These are phyloP conservation scores for Pardosa pseudoannulata DNA, from an alignment of 2,888 invertebrate species.

Conservation along the genomic window DNA sequence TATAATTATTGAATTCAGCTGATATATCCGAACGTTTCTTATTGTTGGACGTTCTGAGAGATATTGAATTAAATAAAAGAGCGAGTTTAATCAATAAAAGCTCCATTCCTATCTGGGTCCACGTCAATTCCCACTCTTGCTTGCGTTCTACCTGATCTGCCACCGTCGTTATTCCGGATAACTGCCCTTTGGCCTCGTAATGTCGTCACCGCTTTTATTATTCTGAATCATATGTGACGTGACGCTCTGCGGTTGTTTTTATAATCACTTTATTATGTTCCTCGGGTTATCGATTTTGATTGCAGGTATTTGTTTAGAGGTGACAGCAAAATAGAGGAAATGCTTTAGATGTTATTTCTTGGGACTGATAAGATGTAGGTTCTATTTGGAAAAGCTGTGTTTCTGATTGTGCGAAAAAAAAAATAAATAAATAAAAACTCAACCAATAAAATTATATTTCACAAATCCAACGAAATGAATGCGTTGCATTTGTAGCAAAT, in stretches of 20 bases:
- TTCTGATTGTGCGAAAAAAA: background rate
- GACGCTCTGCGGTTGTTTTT: background rate
- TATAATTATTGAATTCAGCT: too few species aligned
- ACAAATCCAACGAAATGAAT: too few species aligned
- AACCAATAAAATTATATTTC: too few species aligned
- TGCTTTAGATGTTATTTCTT: background rate
- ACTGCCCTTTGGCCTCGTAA: slow-evolving; percentile 4
- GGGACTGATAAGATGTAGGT: background rate
- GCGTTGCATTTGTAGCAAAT: too few species aligned
- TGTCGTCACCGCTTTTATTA: slow-evolving; percentile 29
- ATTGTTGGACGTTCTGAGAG: too few species aligned
- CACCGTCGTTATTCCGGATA: background rate
- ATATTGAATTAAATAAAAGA: too few species aligned
- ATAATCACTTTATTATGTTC: slow-evolving; percentile 13
- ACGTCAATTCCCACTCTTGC: too few species aligned
- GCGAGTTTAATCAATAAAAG: too few species aligned
- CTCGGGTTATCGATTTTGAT: background rate
- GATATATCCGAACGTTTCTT: too few species aligned
- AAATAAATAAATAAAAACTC: too few species aligned
- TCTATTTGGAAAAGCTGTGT: background rate
- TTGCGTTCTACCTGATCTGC: background rate
- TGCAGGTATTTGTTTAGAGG: background rate
- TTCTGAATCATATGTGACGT: slow-evolving; percentile 14
- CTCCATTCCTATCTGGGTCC: too few species aligned
- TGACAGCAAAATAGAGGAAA: slow-evolving; percentile 9